phyloP scores from a whole-genome alignment of 64 coral and sea anemone species.

The Hydrozoanthus tunicans region DNA sequence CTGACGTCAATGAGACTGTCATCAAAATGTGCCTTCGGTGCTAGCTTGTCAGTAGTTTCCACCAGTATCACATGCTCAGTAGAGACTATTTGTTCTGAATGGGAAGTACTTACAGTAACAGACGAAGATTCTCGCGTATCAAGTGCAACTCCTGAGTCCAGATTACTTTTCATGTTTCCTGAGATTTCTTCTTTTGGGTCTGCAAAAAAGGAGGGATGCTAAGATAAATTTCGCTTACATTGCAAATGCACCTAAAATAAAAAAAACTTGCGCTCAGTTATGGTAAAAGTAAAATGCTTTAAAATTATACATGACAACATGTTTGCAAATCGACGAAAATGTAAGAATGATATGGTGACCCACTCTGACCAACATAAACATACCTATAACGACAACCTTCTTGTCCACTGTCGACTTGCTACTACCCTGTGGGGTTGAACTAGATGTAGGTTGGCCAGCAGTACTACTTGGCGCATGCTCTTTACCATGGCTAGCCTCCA shows the following conservation, averaged over 20 bases:
- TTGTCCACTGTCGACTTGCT: conserved; percentile 28
- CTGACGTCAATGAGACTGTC: conserved; percentile 45
- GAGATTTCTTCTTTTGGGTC: conserved; percentile 31
- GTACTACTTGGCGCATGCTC: background rate
- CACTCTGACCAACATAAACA: background rate
- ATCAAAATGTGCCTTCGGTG: conserved; percentile 52
- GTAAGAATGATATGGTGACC: background rate
- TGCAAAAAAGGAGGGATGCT: background rate
- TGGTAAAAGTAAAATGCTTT: too few species aligned
- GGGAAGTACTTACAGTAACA: conserved; percentile 36
- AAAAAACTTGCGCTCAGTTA: too few species aligned
- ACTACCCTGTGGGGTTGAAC: background rate
- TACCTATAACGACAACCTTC: conserved; percentile 50
- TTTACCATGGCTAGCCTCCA: background rate
- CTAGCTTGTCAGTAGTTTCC: conserved; percentile 41
- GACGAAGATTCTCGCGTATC: conserved; percentile 30
- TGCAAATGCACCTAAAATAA: too few species aligned
- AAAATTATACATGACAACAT: too few species aligned
- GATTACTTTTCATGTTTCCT: background rate
- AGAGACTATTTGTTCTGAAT: conserved; percentile 38
- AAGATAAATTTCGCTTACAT: background rate
- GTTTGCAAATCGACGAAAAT: too few species aligned
- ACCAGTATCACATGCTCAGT: conserved; percentile 33
- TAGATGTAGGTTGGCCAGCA: background rate
- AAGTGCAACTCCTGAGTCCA: background rate